Conservation (phyloP, 1,140 invertebrate genomes). For the Ruditapes philippinarum region DNA sequence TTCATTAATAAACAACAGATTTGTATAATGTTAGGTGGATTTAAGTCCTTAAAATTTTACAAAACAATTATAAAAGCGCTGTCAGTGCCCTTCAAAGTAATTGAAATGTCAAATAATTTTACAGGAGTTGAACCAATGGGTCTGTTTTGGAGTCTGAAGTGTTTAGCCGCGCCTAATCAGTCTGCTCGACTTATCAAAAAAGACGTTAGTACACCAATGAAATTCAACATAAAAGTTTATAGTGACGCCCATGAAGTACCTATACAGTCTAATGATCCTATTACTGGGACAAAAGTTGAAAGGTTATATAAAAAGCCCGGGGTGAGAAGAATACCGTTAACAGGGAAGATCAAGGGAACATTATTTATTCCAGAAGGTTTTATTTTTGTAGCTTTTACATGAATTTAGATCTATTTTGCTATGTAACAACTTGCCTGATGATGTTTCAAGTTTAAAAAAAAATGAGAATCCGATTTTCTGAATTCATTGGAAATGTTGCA, state of each 20-base stretch:
- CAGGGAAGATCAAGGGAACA: constrained; percentile 19
- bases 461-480: not conserved
- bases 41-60: too few relatives aligned
- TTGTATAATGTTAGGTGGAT: too few relatives aligned
- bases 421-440: not conserved
- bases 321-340: constrained; percentile 11
- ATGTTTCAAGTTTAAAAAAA: not conserved
- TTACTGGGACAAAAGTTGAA: not conserved
- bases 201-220: constrained; percentile 34
- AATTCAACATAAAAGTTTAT: constrained; percentile 16
- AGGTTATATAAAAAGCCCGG: constrained; percentile 12
- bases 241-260: not conserved
- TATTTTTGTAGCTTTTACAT: not conserved
- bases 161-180: not conserved
- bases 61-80: too few relatives aligned
- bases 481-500: too few relatives aligned
- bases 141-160: constrained; percentile 60
- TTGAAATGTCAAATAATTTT: too few relatives aligned
- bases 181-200: constrained; percentile 19
- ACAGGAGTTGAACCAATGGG: constrained; percentile 57
- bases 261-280: not conserved
- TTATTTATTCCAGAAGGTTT: constrained; percentile 45
- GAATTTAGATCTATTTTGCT: not conserved
- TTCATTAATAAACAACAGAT: too few relatives aligned
- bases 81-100: too few relatives aligned